Evolutionary conservation across 2,113 vertebrate genomes (phyloP), one percentile per base, ranked within the genome.

Genomic region (Tachysurus fulvidraco): DNA sequence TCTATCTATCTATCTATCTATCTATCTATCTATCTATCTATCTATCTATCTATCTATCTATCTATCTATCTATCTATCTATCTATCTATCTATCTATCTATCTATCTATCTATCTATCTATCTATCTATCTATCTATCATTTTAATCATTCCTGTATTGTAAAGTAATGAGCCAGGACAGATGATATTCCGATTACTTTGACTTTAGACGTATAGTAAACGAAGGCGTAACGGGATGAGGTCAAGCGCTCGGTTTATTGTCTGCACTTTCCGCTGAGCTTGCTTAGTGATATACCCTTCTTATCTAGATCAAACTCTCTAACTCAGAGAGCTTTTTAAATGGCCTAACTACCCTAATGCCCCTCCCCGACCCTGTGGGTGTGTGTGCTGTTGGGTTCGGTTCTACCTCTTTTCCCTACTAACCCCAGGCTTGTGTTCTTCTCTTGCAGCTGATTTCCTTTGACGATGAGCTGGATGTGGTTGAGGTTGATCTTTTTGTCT

Each of bases 391-490:
- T 50, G 64, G 64, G 52, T 84, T 62, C 21, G 30, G 74, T 89
- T 88, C 54, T 89, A 73, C 89, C 86, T 82, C 64, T 81, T 86
- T 88, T 90, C 89, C 36, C 50, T 90, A 95, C 94, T 95, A 95
- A 95, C 94, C 89, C 65, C 92, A 85, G 88, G 85, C 81, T 86
- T 94, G 89, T 93, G 91, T 94, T 93, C 94, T 95, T 97, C 95
- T 97, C 90, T 98, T 96, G 94, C 86, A 93, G 97, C 96, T 96
- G 93, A 96, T 98, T 96, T 95, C 97, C 95, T 96, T 99, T 97
- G 96, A 97, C 94, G 95, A 96, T 95, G 97, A 98, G 92, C 95
- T 97, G 97, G 98, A 99, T 96, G 97, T 97, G 95, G 96, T 97
- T 94, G 98, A 99, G 98, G 98, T 99, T 94, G 94, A 95, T 96